phyloP scores from a whole-genome alignment of 2,797 vertebrate species.

The Sebastes hopkinsi region DNA sequence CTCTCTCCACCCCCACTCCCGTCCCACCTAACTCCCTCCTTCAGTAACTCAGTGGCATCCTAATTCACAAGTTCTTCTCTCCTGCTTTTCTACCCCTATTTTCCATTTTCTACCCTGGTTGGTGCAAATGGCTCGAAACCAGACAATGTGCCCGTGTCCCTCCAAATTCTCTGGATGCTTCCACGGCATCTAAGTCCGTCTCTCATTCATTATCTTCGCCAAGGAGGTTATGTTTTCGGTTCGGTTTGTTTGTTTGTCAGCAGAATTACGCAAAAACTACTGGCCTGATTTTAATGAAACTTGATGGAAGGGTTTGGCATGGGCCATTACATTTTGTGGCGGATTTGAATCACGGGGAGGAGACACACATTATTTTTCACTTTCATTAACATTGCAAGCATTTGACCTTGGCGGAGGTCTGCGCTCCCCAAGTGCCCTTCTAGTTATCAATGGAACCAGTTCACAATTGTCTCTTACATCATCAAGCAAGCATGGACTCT shows the following conservation, averaged over 20 bases:
- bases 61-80: constrained; percentile 48
- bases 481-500: constrained; percentile 3
- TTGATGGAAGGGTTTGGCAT: neutral
- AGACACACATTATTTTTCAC: neutral
- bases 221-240: neutral
- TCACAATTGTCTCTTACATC: constrained; percentile 3
- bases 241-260: neutral
- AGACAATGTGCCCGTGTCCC: constrained; percentile 11
- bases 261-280: neutral
- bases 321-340: neutral
- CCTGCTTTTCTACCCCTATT: constrained; percentile 25
- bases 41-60: constrained; percentile 50
- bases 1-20: constrained; percentile 49
- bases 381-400: neutral
- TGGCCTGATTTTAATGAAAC: neutral
- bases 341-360: neutral
- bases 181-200: neutral
- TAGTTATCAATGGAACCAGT: neutral
- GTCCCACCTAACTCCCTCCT: constrained; percentile 33
- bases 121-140: constrained; percentile 36
- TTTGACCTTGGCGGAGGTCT: neutral
- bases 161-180: constrained; percentile 7
- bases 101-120: constrained; percentile 28
- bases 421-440: neutral
- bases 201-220: constrained; percentile 1